These are phyloP conservation scores for Manis crassicaudata DNA, from an alignment of 2,797 vertebrate genomes.

Conservation along the genomic window DNA sequence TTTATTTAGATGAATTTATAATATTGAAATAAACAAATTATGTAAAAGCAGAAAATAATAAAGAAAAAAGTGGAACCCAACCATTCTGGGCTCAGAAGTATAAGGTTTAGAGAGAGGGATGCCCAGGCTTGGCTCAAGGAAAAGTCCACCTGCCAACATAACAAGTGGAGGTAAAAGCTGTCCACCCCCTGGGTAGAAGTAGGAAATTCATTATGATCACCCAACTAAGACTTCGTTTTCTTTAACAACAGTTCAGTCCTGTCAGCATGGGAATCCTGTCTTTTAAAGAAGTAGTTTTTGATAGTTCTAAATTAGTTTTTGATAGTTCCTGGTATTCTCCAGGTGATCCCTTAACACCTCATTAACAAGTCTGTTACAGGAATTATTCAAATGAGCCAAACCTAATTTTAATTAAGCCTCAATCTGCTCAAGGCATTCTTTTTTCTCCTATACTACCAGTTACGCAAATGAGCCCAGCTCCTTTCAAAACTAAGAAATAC, in stretches of 20 bases:
- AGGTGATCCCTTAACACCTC: slow-evolving; percentile 84
- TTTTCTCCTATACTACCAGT: slow-evolving; percentile 33
- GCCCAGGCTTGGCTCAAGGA: slow-evolving; percentile 71
- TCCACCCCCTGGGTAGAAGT: slow-evolving; percentile 75
- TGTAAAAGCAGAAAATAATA: neutral
- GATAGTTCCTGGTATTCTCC: slow-evolving; percentile 78
- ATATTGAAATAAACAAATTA: neutral
- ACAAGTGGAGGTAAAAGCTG: slow-evolving; percentile 77
- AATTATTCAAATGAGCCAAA: slow-evolving; percentile 81
- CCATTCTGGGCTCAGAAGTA: slow-evolving; percentile 29
- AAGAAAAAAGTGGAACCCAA: neutral
- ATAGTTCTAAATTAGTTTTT: slow-evolving; percentile 82
- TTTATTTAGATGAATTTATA: slow-evolving; percentile 36
- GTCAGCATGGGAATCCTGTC: slow-evolving; percentile 76
- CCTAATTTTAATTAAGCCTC: slow-evolving; percentile 80
- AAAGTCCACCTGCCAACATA: slow-evolving; percentile 77
- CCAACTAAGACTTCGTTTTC: slow-evolving; percentile 78
- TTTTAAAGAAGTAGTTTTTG: slow-evolving; percentile 72
- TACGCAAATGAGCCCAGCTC: neutral
- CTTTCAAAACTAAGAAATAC: slow-evolving; percentile 36
- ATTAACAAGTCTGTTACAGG: slow-evolving; percentile 84
- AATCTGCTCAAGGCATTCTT: slow-evolving; percentile 41
- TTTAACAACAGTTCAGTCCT: slow-evolving; percentile 74
- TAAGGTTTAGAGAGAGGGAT: slow-evolving; percentile 50
- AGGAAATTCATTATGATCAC: slow-evolving; percentile 78